Base-by-base conservation (phyloP, 64 coral and sea anemone genomes). In the Anthopleura sola region DNA sequence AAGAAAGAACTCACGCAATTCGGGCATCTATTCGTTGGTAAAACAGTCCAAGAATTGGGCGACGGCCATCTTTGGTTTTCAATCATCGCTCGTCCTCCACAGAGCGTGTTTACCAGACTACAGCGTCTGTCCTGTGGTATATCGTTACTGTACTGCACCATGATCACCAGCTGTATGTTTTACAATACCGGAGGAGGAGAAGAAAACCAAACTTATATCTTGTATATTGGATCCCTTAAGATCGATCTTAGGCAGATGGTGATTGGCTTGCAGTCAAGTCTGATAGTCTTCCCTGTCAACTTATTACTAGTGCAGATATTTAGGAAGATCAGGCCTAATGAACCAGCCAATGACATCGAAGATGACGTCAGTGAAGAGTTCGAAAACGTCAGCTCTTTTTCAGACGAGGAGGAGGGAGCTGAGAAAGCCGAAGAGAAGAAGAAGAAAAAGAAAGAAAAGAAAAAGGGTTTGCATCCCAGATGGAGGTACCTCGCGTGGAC, bases 51-150 rank as follows among this genome's bases (percentile, higher is more conserved):
- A n/a, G 94, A 91, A 33, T 75, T 97, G 32, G 88, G 94, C 13
- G 94, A 97, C 64, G 94, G 94, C 1, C 94, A 97, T 69, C 32
- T 94, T 86, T 98, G 92, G 92, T 94, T 98, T 53, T 98, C 92
- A 8, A 83, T 94, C 44, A 55, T 98, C 0, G 85, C 88, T 5
- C 86, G 92, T 17, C 95, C 92, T 3, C 82, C 91, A 44, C 88
- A 84, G 28, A 97, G 95, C 71, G 79, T 84, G 6, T 97, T 97
- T 76, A 94, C 95, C 14, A 28, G 95, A 48, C 86, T 94, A 24
- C 88, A 98, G 53, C 78, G 95, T 16, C 53, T 94, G 2, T 91
- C 95, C 1, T 91, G 92, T 38, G 90, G 91, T 28, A 26, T 97
- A 32, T 97, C 87, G 15, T 46, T 94, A 13, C 86, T 98, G 0